These are phyloP conservation scores for Popillia japonica DNA, from an alignment of 1,140 invertebrate species.

Conservation along the genomic window DNA sequence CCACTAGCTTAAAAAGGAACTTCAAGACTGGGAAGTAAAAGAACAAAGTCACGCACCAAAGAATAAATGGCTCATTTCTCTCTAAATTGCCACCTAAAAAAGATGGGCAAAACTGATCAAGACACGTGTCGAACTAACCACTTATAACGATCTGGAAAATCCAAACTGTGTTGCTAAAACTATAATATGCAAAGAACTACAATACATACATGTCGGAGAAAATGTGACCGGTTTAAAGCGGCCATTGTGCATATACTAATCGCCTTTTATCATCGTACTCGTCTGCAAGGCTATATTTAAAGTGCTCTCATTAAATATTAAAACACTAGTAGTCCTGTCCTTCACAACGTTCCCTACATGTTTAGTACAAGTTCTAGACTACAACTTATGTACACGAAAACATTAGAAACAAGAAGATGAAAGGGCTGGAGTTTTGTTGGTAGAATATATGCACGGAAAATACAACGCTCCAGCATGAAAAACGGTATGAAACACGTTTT, in stretches of 20 bases:
- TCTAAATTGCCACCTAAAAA: neutral
- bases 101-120: too few relatives aligned
- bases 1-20: too few relatives aligned
- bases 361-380: neutral
- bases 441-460: neutral
- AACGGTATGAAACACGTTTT: neutral
- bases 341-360: neutral
- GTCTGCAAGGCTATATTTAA: neutral
- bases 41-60: too few relatives aligned
- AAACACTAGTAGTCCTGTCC: neutral
- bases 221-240: too few relatives aligned
- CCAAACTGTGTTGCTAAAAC: too few relatives aligned
- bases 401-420: neutral
- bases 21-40: too few relatives aligned
- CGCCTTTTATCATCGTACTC: neutral
- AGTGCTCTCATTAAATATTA: slow-evolving; percentile 2
- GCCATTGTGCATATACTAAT: neutral
- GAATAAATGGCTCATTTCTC: too few relatives aligned
- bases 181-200: too few relatives aligned
- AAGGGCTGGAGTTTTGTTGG: neutral
- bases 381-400: neutral
- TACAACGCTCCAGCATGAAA: neutral
- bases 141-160: too few relatives aligned
- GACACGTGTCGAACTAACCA: too few relatives aligned
- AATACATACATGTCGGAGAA: too few relatives aligned